These are phyloP conservation scores for Phyto melanocephala DNA, from an alignment of 2,888 invertebrate genomes.

Conservation along the genomic window DNA sequence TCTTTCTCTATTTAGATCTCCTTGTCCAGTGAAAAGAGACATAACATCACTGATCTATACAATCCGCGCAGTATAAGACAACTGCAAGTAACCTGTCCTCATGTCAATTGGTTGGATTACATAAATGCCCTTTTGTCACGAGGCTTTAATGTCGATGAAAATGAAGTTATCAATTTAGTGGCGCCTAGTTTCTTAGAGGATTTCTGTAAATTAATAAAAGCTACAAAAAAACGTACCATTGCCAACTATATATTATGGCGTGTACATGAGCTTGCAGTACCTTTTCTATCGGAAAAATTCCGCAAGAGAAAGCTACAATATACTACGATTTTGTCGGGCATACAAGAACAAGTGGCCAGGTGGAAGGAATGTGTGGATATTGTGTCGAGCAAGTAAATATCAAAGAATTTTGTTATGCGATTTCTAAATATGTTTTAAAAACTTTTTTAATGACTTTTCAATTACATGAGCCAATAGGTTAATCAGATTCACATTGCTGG, in stretches of 20 bases:
- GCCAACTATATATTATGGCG: constrained; percentile 97
- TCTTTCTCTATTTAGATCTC: constrained; percentile 83
- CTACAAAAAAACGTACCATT: constrained; percentile 83
- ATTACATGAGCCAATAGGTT: too few relatives aligned
- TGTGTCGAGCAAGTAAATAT: constrained; percentile 76
- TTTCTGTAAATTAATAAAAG: constrained; percentile 82
- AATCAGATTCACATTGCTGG: too few relatives aligned
- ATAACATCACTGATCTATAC: constrained; percentile 93
- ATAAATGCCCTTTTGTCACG: constrained; percentile 88
- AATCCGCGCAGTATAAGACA: constrained; percentile 92
- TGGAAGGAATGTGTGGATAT: not conserved
- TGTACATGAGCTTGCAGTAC: constrained; percentile 88
- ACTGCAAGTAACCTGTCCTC: constrained; percentile 86
- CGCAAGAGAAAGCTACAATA: constrained; percentile 89
- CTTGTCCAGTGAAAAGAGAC: constrained; percentile 91
- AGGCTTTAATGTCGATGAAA: constrained; percentile 81
- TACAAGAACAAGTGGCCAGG: constrained; percentile 83
- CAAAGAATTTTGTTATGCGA: too few relatives aligned
- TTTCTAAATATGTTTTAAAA: too few relatives aligned
- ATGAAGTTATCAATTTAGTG: constrained; percentile 90
- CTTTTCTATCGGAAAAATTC: constrained; percentile 88
- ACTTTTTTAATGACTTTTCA: too few relatives aligned
- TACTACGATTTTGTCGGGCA: constrained; percentile 89
- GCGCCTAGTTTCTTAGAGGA: constrained; percentile 89
- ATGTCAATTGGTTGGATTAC: constrained; percentile 82